Base-by-base conservation (phyloP, 1,140 invertebrate species). In the Sitodiplosis mosellana region DNA sequence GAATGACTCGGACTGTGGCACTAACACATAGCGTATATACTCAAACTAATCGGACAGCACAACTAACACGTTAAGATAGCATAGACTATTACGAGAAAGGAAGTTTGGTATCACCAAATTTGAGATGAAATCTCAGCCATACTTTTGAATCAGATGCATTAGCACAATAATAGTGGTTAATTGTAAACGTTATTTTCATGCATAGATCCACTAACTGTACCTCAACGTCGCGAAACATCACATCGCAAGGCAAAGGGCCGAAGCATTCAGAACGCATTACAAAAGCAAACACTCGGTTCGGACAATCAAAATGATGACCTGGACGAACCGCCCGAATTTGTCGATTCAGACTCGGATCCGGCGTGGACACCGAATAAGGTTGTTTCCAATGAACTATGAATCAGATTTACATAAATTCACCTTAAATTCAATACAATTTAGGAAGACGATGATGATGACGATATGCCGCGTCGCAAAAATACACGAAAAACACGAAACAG, bases 261-360 rank as follows among this genome's bases (percentile, higher is more conserved):
- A 52, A 59, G 60, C 48, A 63, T 63, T 54, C 63, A 62, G 48
- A 56, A 56, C 33, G 48, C 60, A 33, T 56, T 60, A 19, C 54
- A 62, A 48, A 59, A 54, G 48, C 54, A 15, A 40, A 21, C 12
- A 36, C 48, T 18, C 43, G 50, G 20, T 15, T 11, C 37, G 21
- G 41, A 49, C 18, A 51, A 41, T 44, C 53, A 51, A 48, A 55
- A 56, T 44, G 56, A 57, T 45, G 57, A 57, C 27, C 49, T 57
- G 27, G 66, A 65, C 38, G 69, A 71, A 48, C 66, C 67, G 10
- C 58, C 61, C 38, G 69, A 72, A 55, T 73, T 72, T 54, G 61
- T 65, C 34, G 75, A 80, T 61, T 80, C 77, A 7, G 78, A 80
- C 60, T 75, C 73, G 11, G 78, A 81, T 71, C 80, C 78, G 10